Conservation (phyloP, 2,113 vertebrate genomes). For the Theristicus caerulescens region DNA sequence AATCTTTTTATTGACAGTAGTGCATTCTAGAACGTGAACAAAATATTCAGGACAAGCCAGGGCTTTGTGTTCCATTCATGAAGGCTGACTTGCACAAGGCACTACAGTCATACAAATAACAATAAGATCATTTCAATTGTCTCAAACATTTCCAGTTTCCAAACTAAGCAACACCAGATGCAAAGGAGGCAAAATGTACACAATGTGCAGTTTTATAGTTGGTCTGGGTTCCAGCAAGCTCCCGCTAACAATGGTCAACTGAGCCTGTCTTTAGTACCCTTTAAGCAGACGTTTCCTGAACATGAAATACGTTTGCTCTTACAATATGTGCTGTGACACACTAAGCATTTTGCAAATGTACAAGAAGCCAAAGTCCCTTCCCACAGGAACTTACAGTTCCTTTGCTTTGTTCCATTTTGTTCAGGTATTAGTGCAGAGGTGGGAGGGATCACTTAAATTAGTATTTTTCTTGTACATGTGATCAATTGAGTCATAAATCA, state of each 20-base stretch:
- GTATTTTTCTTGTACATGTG: neutral
- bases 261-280: neutral
- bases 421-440: neutral
- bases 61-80: neutral
- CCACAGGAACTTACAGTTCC: neutral
- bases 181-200: neutral
- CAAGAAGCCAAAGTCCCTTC: neutral
- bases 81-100: neutral
- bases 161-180: conserved; percentile 29
- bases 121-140: conserved; percentile 30
- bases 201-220: neutral
- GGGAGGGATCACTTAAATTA: neutral
- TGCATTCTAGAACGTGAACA: neutral
- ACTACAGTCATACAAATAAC: neutral
- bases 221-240: conserved; percentile 10
- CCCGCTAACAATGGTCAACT: neutral
- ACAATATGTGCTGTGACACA: neutral
- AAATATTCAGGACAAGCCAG: neutral
- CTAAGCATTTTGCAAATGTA: fast-evolving
- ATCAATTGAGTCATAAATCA: neutral
- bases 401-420: neutral
- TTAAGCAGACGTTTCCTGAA: neutral
- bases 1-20: neutral
- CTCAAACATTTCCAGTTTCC: conserved; percentile 10
- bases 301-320: neutral